Evolutionary conservation across 2,113 vertebrate species (phyloP), one percentile per base, ranked within the genome.

Genomic region (Electrona antarctica): DNA sequence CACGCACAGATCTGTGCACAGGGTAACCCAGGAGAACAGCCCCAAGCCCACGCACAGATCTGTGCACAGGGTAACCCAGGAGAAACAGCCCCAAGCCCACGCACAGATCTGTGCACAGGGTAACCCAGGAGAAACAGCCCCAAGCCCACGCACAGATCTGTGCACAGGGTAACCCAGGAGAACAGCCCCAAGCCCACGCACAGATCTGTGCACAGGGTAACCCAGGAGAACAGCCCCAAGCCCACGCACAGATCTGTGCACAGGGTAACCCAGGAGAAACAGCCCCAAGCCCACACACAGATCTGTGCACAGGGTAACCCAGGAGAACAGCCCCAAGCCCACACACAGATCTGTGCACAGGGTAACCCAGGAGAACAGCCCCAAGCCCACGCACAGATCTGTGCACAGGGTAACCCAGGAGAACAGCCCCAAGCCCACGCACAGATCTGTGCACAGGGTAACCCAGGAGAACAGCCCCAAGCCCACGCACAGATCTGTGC

Each of bases 371-470:
- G 63, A 75, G 12, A 58, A 60, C 29, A 55, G 54, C 54, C 54
- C 9, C 13, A 9, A 8, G 11, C 45, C 47, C 13, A 6, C 1
- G 7, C 48, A 21, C 33, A 61, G 48, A 64, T 48, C 48, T 50
- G 69, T 55, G 71, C 48, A 57, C 7, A 2, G 21, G 21, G 60
- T n/a, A n/a, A n/a, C n/a, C n/a, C n/a, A 21, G 58, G 63, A 75
- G 12, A 58, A 60, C 29, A 55, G 54, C 54, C 54, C 9, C 13
- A 9, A 8, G 11, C 45, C 47, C 13, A 6, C 1, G 7, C 48
- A 21, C 33, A 61, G 48, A 64, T 48, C 48, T 50, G 69, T 55
- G 71, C 48, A 57, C 7, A 2, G 21, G 21, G 60, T n/a, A n/a
- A n/a, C n/a, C n/a, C n/a, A 21, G 58, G 63, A 75, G 12, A 58